Conservation (phyloP, 2,888 invertebrate genomes). For the Chalcosyrphus nemorum region DNA sequence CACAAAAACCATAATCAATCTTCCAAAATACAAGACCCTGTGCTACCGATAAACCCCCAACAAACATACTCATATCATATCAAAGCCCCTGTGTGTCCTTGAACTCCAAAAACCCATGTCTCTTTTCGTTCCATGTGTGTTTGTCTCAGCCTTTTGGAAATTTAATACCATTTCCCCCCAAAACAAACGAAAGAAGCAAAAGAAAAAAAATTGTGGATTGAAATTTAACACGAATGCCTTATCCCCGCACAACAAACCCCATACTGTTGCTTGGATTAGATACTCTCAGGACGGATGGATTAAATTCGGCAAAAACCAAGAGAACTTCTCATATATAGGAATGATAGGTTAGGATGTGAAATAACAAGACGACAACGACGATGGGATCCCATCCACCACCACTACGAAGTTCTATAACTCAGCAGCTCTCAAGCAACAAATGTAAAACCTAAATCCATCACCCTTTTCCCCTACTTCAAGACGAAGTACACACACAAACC, state of each 20-base stretch:
- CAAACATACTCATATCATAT: constrained; percentile 38
- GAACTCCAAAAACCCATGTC: constrained; percentile 55
- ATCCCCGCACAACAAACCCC: constrained; percentile 64
- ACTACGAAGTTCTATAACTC: constrained; percentile 24
- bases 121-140: not conserved
- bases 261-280: constrained; percentile 70
- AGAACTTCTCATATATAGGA: constrained; percentile 7
- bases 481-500: no score
- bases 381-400: constrained; percentile 35
- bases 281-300: constrained; percentile 66
- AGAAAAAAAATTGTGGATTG: constrained; percentile 48
- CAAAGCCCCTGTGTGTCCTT: constrained; percentile 43
- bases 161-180: constrained; percentile 45
- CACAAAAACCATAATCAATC: constrained; percentile 3
- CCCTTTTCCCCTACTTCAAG: constrained; percentile 40
- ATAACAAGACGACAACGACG: constrained; percentile 30
- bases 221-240: constrained; percentile 70
- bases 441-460: constrained; percentile 71
- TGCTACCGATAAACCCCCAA: not conserved
- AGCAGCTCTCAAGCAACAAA: constrained; percentile 68
- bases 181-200: constrained; percentile 2
- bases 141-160: constrained; percentile 47
- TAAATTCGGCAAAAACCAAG: constrained; percentile 64
- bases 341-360: constrained; percentile 4
- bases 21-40: not conserved